phyloP scores from a whole-genome alignment of 1,140 invertebrate species.

The Solenopsis fugax region DNA sequence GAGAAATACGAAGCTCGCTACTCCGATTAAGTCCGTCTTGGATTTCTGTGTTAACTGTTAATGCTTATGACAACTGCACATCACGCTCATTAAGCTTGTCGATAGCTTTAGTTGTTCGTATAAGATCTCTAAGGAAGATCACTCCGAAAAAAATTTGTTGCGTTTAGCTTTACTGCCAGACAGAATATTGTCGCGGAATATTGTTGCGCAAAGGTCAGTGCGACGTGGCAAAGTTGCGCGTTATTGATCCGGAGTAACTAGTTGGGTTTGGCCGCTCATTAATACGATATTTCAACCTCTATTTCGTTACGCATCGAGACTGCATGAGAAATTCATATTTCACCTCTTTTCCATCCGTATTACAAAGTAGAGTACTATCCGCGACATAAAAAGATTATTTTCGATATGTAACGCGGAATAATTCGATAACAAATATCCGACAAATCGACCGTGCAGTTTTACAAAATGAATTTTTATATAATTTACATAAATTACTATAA shows the following conservation, averaged over 20 bases:
- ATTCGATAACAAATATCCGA: background rate
- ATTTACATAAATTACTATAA: background rate
- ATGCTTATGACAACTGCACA: background rate
- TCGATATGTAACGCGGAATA: background rate
- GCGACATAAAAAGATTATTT: background rate
- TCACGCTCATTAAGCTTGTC: background rate
- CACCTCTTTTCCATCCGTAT: background rate
- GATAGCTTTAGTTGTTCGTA: background rate
- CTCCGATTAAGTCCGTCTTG: background rate
- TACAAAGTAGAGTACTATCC: background rate
- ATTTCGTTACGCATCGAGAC: background rate
- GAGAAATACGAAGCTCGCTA: slow-evolving; percentile 7
- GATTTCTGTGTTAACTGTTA: slow-evolving; percentile 1
- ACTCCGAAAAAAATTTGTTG: background rate
- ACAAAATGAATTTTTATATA: background rate
- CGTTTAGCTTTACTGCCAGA: background rate
- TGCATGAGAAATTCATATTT: background rate
- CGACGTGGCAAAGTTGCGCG: slow-evolving; percentile 25
- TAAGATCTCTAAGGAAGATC: background rate
- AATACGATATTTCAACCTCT: slow-evolving; percentile 39
- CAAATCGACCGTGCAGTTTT: background rate
- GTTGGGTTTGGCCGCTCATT: slow-evolving; percentile 16
- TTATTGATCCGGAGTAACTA: slow-evolving; percentile 52
- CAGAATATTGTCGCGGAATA: background rate
- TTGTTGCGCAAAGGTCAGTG: slow-evolving; percentile 29